Conservation (phyloP, 23 tunicate genomes). For the Diplosoma virens region DNA sequence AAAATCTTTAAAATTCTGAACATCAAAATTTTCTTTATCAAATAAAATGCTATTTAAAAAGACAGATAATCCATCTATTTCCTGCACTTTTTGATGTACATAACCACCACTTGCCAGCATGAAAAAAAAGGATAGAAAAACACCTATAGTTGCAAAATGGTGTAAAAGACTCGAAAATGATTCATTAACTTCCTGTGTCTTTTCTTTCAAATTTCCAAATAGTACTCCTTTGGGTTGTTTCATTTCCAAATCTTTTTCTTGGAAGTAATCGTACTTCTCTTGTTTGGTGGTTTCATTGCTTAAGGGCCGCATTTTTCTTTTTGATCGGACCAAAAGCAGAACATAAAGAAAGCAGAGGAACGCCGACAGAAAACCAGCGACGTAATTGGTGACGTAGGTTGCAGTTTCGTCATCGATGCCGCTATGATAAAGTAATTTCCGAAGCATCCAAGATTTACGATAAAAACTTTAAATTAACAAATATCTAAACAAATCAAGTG, state of each 20-base stretch:
- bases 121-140: neutral
- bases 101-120: neutral
- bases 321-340: too few relatives aligned
- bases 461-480: too few relatives aligned
- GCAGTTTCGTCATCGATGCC: conserved; percentile 25
- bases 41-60: neutral
- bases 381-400: conserved; percentile 41
- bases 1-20: neutral
- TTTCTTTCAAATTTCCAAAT: too few relatives aligned
- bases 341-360: neutral
- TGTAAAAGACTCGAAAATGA: too few relatives aligned
- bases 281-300: too few relatives aligned
- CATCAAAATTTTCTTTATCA: neutral
- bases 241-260: too few relatives aligned
- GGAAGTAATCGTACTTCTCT: too few relatives aligned
- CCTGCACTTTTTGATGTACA: neutral
- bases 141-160: too few relatives aligned
- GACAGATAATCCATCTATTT: neutral
- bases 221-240: too few relatives aligned
- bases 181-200: too few relatives aligned
- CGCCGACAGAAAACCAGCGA: conserved; percentile 1
- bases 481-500: too few relatives aligned
- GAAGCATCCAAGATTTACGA: neutral
- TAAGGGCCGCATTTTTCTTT: too few relatives aligned
- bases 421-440: conserved; percentile 32